Conservation (phyloP, 2,888 invertebrate species). For the Dromius quadrimaculatus region DNA sequence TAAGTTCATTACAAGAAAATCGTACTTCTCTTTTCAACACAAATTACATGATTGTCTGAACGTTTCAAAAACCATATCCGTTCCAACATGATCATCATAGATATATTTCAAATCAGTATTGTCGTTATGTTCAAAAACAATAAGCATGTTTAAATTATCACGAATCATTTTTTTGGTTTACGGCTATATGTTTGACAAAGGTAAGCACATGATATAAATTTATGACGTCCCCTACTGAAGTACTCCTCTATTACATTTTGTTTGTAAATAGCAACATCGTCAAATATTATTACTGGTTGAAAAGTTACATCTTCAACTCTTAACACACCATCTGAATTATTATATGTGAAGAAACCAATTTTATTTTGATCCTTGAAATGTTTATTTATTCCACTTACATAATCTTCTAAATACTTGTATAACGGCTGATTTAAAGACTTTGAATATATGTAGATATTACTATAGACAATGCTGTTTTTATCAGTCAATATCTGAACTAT, state of each 20-base stretch:
- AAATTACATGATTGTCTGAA: constrained; percentile 58
- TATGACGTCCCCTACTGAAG: constrained; percentile 60
- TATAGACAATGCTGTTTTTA: constrained; percentile 44
- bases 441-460: constrained; percentile 47
- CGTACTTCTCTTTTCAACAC: constrained; percentile 59
- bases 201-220: constrained; percentile 60
- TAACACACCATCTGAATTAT: constrained; percentile 51
- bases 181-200: constrained; percentile 60
- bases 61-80: constrained; percentile 57
- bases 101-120: constrained; percentile 60
- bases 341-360: constrained; percentile 53
- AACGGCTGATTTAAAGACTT: constrained; percentile 56
- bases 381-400: constrained; percentile 41
- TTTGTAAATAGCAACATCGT: constrained; percentile 61
- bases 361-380: constrained; percentile 53
- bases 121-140: constrained; percentile 61
- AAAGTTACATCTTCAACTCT: constrained; percentile 55
- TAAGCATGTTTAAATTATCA: constrained; percentile 61
- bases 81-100: constrained; percentile 56
- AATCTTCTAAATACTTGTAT: constrained; percentile 56
- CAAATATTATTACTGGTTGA: constrained; percentile 61
- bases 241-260: constrained; percentile 58
- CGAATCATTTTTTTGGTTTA: constrained; percentile 61
- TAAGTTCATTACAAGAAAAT: constrained; percentile 59
- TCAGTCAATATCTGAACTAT: constrained; percentile 14